Evolutionary conservation across 2,113 vertebrate genomes (phyloP).

Genomic region (Sphaerodactylus townsendi): DNA sequence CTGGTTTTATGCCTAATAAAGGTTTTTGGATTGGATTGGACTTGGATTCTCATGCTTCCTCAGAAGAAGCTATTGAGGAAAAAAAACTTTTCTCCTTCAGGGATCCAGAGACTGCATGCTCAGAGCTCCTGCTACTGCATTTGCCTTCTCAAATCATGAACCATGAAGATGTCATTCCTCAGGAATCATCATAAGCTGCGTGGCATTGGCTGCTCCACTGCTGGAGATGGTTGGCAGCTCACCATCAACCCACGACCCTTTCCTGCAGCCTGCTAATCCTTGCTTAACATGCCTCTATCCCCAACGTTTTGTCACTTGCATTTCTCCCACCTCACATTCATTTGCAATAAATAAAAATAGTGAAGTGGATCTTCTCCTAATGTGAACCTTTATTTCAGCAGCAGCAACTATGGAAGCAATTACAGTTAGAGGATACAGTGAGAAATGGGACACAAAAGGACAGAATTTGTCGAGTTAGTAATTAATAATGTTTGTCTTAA

Average conservation of each 20-base stretch:
- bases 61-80: neutral
- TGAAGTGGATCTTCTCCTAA: neutral
- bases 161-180: conserved; percentile 10
- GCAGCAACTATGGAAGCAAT: too few relatives aligned
- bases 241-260: neutral
- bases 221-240: neutral
- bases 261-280: neutral
- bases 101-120: neutral
- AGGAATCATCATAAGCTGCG: neutral
- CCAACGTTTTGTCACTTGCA: neutral
- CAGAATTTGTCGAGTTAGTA: neutral
- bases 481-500: neutral
- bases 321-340: neutral
- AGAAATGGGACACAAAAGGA: neutral
- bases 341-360: neutral
- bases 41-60: neutral
- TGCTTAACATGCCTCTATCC: neutral
- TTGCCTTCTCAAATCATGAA: conserved; percentile 7
- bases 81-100: neutral
- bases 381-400: too few relatives aligned
- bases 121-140: neutral
- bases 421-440: neutral
- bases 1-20: too few relatives aligned
- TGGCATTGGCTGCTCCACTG: neutral
- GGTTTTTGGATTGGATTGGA: too few relatives aligned